Evolutionary conservation across 2,113 vertebrate genomes (phyloP), one percentile per base, ranked within the genome.

Genomic region (Callocephalon fimbriatum): DNA sequence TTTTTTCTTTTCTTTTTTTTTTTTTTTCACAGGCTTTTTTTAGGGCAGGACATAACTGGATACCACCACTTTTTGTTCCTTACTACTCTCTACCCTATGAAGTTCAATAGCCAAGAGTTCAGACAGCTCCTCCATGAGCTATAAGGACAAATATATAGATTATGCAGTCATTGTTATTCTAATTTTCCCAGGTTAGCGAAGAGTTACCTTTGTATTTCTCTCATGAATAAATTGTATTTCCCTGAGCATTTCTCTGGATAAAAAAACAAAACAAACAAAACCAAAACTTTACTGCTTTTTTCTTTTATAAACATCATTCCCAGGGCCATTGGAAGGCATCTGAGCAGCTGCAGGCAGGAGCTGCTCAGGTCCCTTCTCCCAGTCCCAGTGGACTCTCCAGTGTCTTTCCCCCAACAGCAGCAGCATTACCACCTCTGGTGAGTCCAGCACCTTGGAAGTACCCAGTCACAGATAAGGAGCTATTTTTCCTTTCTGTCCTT

Each of bases 371-470:
- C 31, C 51, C 16, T 75, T 63, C 40, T 54, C 9, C 17, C 31
- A 27, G 32, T 14, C 27, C 40, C 56, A 10, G 23, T 18, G 15
- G 9, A n/a, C 51, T 32, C 12, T 9, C 1, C 0, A 0, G 11
- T 47, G 21, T 37, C 21, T 12, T 85, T 63, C 26, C 8, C 13
- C 6, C 20, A 73, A 27, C 58, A 71, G 10, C 35, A 70, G 38
- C 54, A 93, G 14, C 25, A 54, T 25, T 71, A 22, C 17, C 11
- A 19, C 3, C 15, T n/a, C 61, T 29, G n/a, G 13, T 16, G 81
- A 74, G 56, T 56, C 3, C 10, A 68, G 17, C 2, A 2, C 7
- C 27, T 66, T 62, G 42, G 32, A 91, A 83, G 19, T 31, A 58
- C 14, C 12, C 29, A 40, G 25, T 12, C 51, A 74, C 8, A 56